Evolutionary conservation across 2,888 invertebrate genomes (phyloP).

Genomic region (Rapana venosa): DNA sequence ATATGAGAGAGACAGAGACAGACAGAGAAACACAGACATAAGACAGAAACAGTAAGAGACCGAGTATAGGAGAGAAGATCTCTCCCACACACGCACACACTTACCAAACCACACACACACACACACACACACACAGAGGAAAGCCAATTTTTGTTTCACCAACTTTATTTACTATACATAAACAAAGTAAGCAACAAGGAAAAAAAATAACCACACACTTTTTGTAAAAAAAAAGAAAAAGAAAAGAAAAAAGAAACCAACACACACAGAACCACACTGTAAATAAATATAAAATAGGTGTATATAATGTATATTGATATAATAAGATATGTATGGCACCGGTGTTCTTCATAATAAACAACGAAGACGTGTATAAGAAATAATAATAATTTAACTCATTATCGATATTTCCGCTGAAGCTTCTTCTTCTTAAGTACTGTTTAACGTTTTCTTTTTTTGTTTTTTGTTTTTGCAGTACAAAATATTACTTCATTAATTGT

Average conservation of each 20-base stretch:
- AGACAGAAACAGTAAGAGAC: neutral
- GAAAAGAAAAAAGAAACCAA: neutral
- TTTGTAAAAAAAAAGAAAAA: neutral
- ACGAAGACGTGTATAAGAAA: no score
- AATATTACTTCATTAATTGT: no score
- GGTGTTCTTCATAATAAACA: no score
- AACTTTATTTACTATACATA: neutral
- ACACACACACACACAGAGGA: neutral
- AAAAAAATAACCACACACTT: neutral
- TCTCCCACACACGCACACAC: neutral
- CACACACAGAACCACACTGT: slow-evolving; percentile 3
- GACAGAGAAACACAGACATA: neutral
- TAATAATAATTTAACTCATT: no score
- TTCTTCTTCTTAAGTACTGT: neutral
- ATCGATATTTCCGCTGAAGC: neutral
- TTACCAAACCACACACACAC: no score
- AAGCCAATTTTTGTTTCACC: neutral
- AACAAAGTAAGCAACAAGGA: neutral
- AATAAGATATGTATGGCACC: no score
- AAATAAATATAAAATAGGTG: neutral
- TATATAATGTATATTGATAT: neutral
- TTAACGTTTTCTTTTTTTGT: neutral
- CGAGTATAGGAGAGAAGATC: neutral
- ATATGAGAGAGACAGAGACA: slow-evolving; percentile 20
- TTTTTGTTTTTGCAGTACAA: neutral